Evolutionary conservation across 2,113 vertebrate genomes (phyloP).

Genomic region (Otocyon megalotis): DNA sequence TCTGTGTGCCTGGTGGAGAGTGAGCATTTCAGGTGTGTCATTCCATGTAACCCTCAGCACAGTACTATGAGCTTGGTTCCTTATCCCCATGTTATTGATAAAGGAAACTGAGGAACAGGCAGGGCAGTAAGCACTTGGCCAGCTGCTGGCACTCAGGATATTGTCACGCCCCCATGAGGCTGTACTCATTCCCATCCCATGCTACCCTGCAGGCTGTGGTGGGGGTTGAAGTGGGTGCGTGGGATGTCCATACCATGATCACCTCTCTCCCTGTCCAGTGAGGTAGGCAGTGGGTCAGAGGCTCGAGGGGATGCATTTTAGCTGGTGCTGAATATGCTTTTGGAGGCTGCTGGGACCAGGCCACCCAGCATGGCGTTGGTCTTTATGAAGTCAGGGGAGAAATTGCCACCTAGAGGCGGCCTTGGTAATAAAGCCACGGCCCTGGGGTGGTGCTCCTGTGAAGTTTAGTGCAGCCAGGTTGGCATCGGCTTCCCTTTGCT

Average conservation of each 20-base stretch:
- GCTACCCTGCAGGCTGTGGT: neutral
- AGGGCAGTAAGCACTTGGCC: constrained; percentile 74
- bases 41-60: neutral
- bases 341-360: neutral
- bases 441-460: neutral
- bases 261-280: neutral
- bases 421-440: constrained; percentile 1
- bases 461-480: neutral
- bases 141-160: neutral
- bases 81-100: constrained; percentile 19
- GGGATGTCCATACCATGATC: no score
- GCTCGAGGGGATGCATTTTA: accelerated
- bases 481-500: neutral
- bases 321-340: neutral
- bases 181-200: accelerated
- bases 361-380: neutral
- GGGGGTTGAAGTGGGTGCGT: neutral
- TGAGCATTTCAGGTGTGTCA: neutral
- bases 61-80: neutral
- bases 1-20: neutral
- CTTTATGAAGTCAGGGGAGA: constrained; percentile 56
- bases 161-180: neutral
- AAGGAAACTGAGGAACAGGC: neutral
- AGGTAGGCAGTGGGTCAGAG: neutral
- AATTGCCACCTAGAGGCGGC: constrained; percentile 78